Evolutionary conservation across 1,140 invertebrate genomes (phyloP), one percentile per base, ranked within the genome.

Genomic region (Microplitis demolitor): DNA sequence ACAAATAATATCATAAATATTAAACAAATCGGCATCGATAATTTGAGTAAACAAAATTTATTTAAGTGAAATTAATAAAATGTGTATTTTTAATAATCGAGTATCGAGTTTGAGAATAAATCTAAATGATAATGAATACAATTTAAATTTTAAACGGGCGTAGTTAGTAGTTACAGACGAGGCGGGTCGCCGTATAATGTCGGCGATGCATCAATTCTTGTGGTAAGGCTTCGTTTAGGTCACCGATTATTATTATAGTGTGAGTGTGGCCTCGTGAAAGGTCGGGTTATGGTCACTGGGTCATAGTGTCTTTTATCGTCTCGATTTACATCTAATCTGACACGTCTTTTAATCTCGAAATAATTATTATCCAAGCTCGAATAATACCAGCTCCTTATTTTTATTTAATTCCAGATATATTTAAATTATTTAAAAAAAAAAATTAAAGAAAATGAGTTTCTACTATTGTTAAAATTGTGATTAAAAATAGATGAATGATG

Each of bases 201-300:
- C 37, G 54, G 56, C 24, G 16, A 24, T 58, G 62, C 70, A 72
- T 72, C 58, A 75, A 60, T 74, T 76, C 56, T 62, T 80, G 74
- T 66, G 79, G 39, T 45, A 45, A 45, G 39, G 79, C 79, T 81
- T 81, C 78, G 75, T 79, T 79, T 77, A 78, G 78, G 76, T 71
- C 31, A 51, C 50, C 69, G 77, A 78, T 80, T 80, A 78, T 58
- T 61, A 39, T 60, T 58, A n/a, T 16, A 56, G 67, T 61, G 39
- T 62, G 60, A 11, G 45, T 33, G 37, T 73, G 78, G 73, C 77
- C 79, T 79, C 75, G 71, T 56, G 13, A 73, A 79, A 79, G 80
- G 79, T 82, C 77, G 50, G 77, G 78, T 79, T 78, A 82, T 77
- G 79, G 79, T 78, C 76, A 82, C 71, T 76, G 51, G 78, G 74